Base-by-base conservation (phyloP, 2,113 vertebrate genomes). In the Himantopus leucocephalus region DNA sequence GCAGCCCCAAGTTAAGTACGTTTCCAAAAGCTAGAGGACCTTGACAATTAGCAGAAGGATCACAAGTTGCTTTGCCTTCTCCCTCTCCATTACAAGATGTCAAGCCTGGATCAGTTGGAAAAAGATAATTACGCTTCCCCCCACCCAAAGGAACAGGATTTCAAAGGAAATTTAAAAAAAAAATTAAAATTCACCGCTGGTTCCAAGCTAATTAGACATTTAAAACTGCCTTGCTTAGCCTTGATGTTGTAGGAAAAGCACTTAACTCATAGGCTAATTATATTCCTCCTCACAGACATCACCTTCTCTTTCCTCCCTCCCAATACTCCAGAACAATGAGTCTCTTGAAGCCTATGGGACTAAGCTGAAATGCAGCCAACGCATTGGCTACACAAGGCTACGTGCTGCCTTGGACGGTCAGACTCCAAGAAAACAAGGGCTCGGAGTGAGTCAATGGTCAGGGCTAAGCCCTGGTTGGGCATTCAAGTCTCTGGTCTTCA, bases 381-480 rank as follows among this genome's bases (percentile, higher is more conserved):
- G 17, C 16, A 37, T 14, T 8, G 15, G 50, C 9, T 48, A 5
- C 1, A 0, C 6, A 7, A 63, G 26, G 22, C n/a, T 62, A 35
- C 23, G 4, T 0, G 1, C 34, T 16, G 3, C 24, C 58, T 39
- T 13, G 47, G 29, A 34, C 0, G 0, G 19, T 18, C 26, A 68
- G 16, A 34, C 30, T 48, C 43, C 26, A 48, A 30, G 50, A 73
- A 2, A 2, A 22, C 0, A 3, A 90, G 18, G 27, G 45, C 59
- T 50, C 37, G 6, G 32, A 55, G 30, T 3, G 1, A 23, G 20
- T 5, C 50, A 76, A 19, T 10, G 22, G 32, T 32, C 32, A 76
- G 23, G 19, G 20, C 48, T 21, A 53, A 76, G 12, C 12, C n/a
- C 23, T 81, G 35, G 30, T 37, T 52, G 72, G 39, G 22, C n/a